phyloP scores from a whole-genome alignment of 2,888 invertebrate species.

The Lasioglossum lativentre region DNA sequence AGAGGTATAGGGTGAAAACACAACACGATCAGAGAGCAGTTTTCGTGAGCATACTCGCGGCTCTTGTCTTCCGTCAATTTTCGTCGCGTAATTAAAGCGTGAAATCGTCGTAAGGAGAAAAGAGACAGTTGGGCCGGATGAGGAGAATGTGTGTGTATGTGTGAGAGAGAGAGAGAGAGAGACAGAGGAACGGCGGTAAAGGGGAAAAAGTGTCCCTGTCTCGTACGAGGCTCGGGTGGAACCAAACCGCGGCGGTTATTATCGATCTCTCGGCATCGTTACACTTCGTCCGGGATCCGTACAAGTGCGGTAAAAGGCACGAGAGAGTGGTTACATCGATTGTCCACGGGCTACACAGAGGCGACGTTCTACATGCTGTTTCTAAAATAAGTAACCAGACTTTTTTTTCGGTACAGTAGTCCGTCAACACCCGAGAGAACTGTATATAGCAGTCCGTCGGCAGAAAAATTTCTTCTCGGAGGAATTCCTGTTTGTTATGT shows the following conservation, averaged over 20 bases:
- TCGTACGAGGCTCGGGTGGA: slow-evolving; percentile 65
- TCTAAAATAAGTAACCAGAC: slow-evolving; percentile 45
- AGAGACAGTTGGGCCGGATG: slow-evolving; percentile 19
- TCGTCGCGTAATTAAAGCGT: slow-evolving; percentile 53
- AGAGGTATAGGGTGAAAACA: background rate
- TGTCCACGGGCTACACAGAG: slow-evolving; percentile 59
- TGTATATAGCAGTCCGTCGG: background rate
- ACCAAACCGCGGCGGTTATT: slow-evolving; percentile 72
- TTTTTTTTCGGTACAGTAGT: slow-evolving; percentile 31
- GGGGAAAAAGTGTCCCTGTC: slow-evolving; percentile 62
- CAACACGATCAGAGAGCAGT: background rate
- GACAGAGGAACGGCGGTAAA: slow-evolving; percentile 11
- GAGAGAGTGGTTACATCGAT: slow-evolving; percentile 63
- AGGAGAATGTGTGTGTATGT: slow-evolving; percentile 10
- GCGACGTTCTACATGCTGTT: slow-evolving; percentile 54
- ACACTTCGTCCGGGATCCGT: slow-evolving; percentile 70
- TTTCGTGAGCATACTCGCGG: slow-evolving; percentile 15
- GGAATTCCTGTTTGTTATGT: background rate
- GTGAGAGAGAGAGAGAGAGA: background rate
- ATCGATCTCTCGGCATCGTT: slow-evolving; percentile 73
- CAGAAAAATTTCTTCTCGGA: slow-evolving; percentile 2
- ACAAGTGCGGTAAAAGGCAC: slow-evolving; percentile 65
- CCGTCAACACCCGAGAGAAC: slow-evolving; percentile 15
- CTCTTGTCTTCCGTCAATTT: slow-evolving; percentile 35
- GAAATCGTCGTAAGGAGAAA: slow-evolving; percentile 37